Conservation (phyloP, 2,113 vertebrate genomes). For the Diadophis punctatus region DNA sequence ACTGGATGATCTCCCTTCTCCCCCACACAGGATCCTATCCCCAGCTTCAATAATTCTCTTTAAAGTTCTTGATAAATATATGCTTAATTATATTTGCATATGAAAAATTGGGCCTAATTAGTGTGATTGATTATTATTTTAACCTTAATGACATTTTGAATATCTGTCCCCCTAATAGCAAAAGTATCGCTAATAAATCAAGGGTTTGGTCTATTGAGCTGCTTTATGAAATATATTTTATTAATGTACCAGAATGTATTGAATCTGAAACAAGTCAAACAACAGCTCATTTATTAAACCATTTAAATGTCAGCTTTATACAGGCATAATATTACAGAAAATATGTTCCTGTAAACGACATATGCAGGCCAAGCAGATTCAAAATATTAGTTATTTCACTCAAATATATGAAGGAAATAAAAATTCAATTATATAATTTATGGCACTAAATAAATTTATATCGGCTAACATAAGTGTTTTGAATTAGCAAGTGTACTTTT, state of each 20-base stretch:
- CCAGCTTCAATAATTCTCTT: constrained; percentile 69
- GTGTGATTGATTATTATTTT: constrained; percentile 84
- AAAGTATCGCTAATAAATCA: constrained; percentile 75
- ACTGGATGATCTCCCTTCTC: constrained; percentile 33
- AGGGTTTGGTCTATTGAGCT: constrained; percentile 68
- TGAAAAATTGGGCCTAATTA: constrained; percentile 80
- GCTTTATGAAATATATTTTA: constrained; percentile 74
- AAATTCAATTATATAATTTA: constrained; percentile 79
- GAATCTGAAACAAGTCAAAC: constrained; percentile 78
- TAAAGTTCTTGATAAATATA: constrained; percentile 73
- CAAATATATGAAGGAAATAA: constrained; percentile 76
- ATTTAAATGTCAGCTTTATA: constrained; percentile 74
- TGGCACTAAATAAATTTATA: constrained; percentile 73
- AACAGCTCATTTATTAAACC: constrained; percentile 77
- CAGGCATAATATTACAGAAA: constrained; percentile 69
- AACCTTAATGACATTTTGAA: constrained; percentile 79
- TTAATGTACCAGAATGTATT: constrained; percentile 74
- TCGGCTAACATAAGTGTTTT: constrained; percentile 64
- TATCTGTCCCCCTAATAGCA: constrained; percentile 76
- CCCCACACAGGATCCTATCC: constrained; percentile 26
- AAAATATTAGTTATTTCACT: constrained; percentile 71
- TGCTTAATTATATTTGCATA: constrained; percentile 84
- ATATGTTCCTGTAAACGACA: constrained; percentile 62
- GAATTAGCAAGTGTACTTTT: constrained; percentile 58
- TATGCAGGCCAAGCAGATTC: constrained; percentile 61